Conservation (phyloP, 1,140 invertebrate genomes). For the Andricus grossulariae region DNA sequence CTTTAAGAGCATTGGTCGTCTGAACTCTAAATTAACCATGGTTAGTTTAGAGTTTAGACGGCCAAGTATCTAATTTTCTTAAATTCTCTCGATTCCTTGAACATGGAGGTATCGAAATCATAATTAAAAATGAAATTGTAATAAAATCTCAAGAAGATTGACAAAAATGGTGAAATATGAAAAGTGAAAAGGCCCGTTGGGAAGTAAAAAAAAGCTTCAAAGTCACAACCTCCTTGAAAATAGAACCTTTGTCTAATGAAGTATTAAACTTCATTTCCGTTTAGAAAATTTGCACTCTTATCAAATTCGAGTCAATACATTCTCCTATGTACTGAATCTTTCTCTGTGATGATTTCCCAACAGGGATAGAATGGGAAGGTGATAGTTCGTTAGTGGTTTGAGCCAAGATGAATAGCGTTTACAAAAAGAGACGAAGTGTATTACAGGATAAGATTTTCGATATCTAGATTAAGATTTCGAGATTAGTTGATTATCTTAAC, state of each 20-base stretch:
- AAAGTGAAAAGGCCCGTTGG: background rate
- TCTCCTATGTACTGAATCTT: background rate
- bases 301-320: too few relatives aligned
- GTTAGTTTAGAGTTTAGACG: too few relatives aligned
- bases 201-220: background rate
- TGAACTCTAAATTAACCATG: too few relatives aligned
- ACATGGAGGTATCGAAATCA: too few relatives aligned
- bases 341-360: background rate
- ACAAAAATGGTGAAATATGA: background rate
- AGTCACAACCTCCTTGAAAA: background rate
- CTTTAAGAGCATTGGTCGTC: too few relatives aligned
- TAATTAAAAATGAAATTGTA: background rate
- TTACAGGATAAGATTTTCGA: constrained; percentile 5
- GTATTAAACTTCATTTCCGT: background rate
- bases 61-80: too few relatives aligned
- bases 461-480: constrained; percentile 17
- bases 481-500: constrained; percentile 16
- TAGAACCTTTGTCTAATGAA: background rate
- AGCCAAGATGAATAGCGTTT: background rate
- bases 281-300: too few relatives aligned
- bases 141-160: background rate
- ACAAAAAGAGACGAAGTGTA: constrained; percentile 9
- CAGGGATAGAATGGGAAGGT: constrained; percentile 20
- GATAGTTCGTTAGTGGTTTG: background rate
- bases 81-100: too few relatives aligned